These are phyloP conservation scores for Drymodes brunneopygia DNA, from an alignment of 2,113 vertebrate species.

Conservation along the genomic window DNA sequence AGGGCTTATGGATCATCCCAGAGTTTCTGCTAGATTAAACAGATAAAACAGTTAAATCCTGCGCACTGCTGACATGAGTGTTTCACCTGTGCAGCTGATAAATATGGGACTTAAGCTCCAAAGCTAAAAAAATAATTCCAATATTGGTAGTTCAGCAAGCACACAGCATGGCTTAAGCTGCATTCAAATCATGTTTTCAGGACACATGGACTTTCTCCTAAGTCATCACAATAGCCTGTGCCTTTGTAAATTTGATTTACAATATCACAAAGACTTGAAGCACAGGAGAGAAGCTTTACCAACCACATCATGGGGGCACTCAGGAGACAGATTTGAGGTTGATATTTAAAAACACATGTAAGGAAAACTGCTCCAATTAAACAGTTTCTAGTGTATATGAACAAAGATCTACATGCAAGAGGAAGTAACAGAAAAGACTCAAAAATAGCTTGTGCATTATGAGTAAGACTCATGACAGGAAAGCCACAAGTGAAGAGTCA, in stretches of 20 bases:
- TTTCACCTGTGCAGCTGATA: not conserved
- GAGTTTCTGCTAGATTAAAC: not conserved
- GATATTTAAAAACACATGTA: not conserved
- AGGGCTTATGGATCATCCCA: not conserved
- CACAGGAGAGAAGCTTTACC: not conserved
- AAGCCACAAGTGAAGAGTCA: not conserved
- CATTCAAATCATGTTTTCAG: not conserved
- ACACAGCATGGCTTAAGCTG: not conserved
- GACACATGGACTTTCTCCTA: not conserved
- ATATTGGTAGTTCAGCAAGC: not conserved
- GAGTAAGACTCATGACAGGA: not conserved
- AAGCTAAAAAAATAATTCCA: not conserved
- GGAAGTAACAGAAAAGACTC: not conserved
- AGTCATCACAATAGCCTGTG: not conserved
- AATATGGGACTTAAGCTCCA: not conserved
- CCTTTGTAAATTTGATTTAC: not conserved
- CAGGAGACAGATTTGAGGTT: not conserved
- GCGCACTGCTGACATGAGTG: not conserved
- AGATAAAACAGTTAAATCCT: not conserved
- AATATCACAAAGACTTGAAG: not conserved
- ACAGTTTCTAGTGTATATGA: not conserved
- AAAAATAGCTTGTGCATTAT: not conserved
- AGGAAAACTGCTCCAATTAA: not conserved
- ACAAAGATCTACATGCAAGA: not conserved
- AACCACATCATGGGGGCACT: not conserved